Evolutionary conservation across 1,140 invertebrate species (phyloP).

Genomic region (Reticulitermes speratus): DNA sequence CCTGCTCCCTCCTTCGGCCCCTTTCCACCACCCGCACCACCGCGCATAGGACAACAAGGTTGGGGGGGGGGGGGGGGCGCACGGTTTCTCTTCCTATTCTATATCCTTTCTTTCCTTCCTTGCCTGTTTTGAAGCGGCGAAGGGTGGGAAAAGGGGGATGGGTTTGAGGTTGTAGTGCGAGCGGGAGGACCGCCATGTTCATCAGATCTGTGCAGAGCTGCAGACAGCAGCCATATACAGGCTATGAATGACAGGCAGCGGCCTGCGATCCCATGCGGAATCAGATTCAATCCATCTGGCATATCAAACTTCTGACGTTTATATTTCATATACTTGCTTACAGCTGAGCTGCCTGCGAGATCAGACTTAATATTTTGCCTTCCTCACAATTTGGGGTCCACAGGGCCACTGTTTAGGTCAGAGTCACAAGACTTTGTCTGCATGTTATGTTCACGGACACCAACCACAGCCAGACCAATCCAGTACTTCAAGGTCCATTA

Average conservation of each 20-base stretch:
- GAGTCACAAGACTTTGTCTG: no score
- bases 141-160: neutral
- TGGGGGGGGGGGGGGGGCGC: neutral
- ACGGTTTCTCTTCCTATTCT: neutral
- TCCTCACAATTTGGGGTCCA: no score
- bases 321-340: no score
- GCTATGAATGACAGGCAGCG: neutral
- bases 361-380: no score
- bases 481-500: no score
- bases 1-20: neutral
- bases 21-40: slow-evolving; percentile 26
- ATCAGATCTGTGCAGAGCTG: neutral
- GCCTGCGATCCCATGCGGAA: neutral
- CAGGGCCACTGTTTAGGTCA: no score
- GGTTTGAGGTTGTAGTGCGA: neutral
- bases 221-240: neutral
- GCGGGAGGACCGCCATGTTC: neutral
- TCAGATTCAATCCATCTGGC: neutral
- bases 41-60: neutral
- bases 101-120: neutral
- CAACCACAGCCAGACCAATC: no score
- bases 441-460: no score
- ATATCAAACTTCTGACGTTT: neutral
- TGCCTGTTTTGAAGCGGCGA: neutral
- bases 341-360: no score